Evolutionary conservation across 2,113 vertebrate species (phyloP).

Genomic region (Datnioides undecimradiatus): DNA sequence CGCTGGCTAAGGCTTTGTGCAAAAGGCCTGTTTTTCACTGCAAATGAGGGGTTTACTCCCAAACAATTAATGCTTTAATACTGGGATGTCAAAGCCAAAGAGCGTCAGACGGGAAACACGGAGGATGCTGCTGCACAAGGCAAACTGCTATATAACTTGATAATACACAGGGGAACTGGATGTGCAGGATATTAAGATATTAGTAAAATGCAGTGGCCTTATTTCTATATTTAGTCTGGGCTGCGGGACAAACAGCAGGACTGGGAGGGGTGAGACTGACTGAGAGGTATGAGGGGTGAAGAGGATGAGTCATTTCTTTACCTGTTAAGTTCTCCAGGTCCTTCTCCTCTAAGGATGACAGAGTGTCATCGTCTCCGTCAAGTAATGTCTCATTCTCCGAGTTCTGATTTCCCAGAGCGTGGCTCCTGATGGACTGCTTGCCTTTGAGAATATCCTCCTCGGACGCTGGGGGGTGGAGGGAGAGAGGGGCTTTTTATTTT

Average conservation of each 20-base stretch:
- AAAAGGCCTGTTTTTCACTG: neutral
- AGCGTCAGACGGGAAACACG: neutral
- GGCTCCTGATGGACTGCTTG: conserved; percentile 94
- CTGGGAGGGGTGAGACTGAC: neutral
- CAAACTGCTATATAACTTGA: neutral
- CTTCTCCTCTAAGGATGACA: conserved; percentile 96
- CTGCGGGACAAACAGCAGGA: neutral
- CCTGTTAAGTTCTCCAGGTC: conserved; percentile 95
- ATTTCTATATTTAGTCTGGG: conserved; percentile 15
- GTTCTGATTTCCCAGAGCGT: conserved; percentile 93
- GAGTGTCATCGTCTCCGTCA: conserved; percentile 94
- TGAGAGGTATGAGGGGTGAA: neutral
- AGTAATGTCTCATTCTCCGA: conserved; percentile 91
- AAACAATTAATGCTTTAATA: neutral
- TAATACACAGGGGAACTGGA: neutral
- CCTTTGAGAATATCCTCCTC: conserved; percentile 95
- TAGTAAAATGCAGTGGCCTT: neutral
- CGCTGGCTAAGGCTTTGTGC: neutral
- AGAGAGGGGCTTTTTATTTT: conserved; percentile 21
- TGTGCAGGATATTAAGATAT: neutral
- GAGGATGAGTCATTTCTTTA: conserved; percentile 76
- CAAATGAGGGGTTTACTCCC: neutral
- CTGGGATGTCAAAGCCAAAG: neutral
- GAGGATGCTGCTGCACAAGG: neutral
- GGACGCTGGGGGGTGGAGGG: conserved; percentile 83